Percentiles rank a stretch among this genome's conserved stretches.
Evolutionary conservation across 2,888 invertebrate genomes (phyloP).

Genomic region (Philonicus albiceps): DNA sequence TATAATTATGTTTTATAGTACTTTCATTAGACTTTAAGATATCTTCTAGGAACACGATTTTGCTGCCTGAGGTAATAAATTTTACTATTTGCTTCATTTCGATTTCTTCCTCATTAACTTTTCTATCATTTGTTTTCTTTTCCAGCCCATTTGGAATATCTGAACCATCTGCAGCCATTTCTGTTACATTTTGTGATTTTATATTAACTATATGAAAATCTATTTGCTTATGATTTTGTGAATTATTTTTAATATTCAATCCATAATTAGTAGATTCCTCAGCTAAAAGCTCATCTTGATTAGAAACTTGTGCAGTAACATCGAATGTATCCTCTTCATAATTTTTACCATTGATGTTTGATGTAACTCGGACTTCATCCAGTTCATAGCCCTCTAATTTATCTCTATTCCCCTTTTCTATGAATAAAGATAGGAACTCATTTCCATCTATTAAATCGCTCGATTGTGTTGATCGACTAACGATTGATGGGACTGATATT

Average conservation of each 20-base stretch:
- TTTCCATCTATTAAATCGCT: conserved; percentile 61
- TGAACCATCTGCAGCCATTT: not conserved
- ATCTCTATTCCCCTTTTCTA: conserved; percentile 51
- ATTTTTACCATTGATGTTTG: not conserved
- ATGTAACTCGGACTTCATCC: not conserved
- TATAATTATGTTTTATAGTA: not conserved
- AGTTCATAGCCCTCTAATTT: conserved; percentile 28
- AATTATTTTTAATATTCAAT: conserved; percentile 42
- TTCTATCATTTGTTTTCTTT: not conserved
- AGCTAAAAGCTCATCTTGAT: conserved; percentile 48
- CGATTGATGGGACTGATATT: conserved; percentile 3
- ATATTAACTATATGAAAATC: not conserved
- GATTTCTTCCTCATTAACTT: not conserved
- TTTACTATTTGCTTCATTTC: conserved; percentile 56
- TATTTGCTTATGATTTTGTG: conserved; percentile 48
- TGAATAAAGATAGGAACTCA: conserved; percentile 60
- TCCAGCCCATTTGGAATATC: not conserved
- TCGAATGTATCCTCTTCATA: not conserved
- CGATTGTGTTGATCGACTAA: conserved; percentile 48
- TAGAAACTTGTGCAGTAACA: conserved; percentile 36
- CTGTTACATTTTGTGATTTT: conserved; percentile 2
- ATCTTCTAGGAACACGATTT: conserved; percentile 59
- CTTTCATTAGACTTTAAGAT: conserved; percentile 44
- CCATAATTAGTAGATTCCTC: conserved; percentile 48
- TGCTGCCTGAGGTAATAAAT: conserved; percentile 59